Conservation (phyloP, 2,888 invertebrate genomes). For the Tachina grossa region DNA sequence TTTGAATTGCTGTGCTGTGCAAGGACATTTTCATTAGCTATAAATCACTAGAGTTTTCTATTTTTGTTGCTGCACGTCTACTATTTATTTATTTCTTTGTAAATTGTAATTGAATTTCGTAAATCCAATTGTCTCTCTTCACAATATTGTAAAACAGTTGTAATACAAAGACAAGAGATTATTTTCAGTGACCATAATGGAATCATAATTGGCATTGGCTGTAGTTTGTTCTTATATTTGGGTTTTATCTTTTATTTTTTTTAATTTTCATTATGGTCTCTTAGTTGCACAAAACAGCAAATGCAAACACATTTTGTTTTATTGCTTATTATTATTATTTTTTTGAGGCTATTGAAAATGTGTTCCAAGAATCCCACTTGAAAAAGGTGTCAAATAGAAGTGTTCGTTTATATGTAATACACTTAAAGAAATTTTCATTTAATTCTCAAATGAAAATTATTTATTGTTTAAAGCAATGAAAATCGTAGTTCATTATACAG, state of each 20-base stretch:
- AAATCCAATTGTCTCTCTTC: constrained; percentile 54
- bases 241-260: constrained; percentile 13
- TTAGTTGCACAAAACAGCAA: constrained; percentile 13
- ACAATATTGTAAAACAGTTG: constrained; percentile 63
- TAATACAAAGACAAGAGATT: constrained; percentile 54
- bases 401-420: too few species aligned
- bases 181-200: constrained; percentile 61
- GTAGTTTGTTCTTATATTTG: constrained; percentile 8
- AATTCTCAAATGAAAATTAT: too few species aligned
- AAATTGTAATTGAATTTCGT: constrained; percentile 63
- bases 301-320: constrained; percentile 36
- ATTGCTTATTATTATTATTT: background rate
- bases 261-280: background rate
- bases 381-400: constrained; percentile 26
- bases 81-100: constrained; percentile 45
- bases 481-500: too few species aligned
- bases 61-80: constrained; percentile 1
- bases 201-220: constrained; percentile 64
- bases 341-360: background rate
- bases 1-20: constrained; percentile 31
- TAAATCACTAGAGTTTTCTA: constrained; percentile 58
- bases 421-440: too few species aligned
- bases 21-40: constrained; percentile 65
- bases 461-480: too few species aligned
- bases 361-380: constrained; percentile 32